Conservation (phyloP, 1,140 invertebrate genomes). For the Drosophila mauritiana region DNA sequence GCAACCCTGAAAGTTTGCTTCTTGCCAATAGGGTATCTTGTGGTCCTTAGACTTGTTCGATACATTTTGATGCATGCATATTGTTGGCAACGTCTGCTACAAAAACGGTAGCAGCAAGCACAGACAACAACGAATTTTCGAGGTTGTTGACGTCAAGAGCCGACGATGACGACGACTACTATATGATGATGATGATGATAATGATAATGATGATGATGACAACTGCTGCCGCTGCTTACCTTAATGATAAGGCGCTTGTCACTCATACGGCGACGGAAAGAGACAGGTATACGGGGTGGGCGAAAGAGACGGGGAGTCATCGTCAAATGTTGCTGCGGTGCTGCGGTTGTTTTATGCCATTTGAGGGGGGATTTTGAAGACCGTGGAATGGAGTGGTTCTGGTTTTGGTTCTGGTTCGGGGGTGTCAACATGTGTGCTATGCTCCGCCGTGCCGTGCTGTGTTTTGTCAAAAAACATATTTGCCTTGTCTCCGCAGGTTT, state of each 20-base stretch:
- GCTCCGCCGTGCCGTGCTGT: slow-evolving; percentile 41
- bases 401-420: slow-evolving; percentile 11
- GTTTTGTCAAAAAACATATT: slow-evolving; percentile 83
- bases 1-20: not conserved
- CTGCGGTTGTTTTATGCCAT: slow-evolving; percentile 82
- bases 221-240: slow-evolving; percentile 73
- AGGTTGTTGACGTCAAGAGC: slow-evolving; percentile 73
- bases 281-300: slow-evolving; percentile 2
- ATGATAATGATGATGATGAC: slow-evolving; percentile 60
- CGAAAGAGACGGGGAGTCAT: slow-evolving; percentile 28
- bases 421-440: slow-evolving; percentile 71
- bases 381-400: not conserved
- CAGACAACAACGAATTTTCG: slow-evolving; percentile 61
- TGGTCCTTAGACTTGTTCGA: not conserved
- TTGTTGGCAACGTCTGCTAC: slow-evolving; percentile 73
- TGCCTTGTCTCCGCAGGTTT: slow-evolving; percentile 60
- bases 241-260: slow-evolving; percentile 83
- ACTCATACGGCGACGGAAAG: slow-evolving; percentile 61
- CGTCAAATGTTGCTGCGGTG: slow-evolving; percentile 79
- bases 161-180: slow-evolving; percentile 13
- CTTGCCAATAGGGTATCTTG: not conserved
- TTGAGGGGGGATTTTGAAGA: slow-evolving; percentile 36
- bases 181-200: slow-evolving; percentile 41
- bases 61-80: slow-evolving; percentile 7
- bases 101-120: slow-evolving; percentile 53